Evolutionary conservation across 2,113 vertebrate genomes (phyloP), one percentile per base, ranked within the genome.

Genomic region (Poeciliopsis prolifica): DNA sequence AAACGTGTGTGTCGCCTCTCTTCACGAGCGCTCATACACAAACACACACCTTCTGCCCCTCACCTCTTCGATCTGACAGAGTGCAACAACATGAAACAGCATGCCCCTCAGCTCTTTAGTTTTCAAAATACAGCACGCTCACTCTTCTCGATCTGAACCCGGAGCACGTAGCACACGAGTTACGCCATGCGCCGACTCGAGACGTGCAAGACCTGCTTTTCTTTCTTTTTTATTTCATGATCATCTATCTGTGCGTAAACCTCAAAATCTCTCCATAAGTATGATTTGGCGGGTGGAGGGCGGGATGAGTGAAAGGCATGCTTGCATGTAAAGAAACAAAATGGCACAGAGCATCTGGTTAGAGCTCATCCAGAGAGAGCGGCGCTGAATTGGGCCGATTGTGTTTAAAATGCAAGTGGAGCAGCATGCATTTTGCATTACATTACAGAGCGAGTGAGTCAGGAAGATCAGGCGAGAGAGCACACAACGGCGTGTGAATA

Each of bases 331-430:
- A 83, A 89, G 90, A 87, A 88, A 89, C 86, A 91, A 89, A 58
- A 92, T 83, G 86, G 87, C 85, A 84, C 62, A 80, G 79, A 81
- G 83, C 86, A 89, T 87, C 87, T 89, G 85, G 83, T 87, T 78
- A 51, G 68, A 87, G 69, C 85, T 84, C 86, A 79, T 89, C 68
- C 11, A 30, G 79, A 79, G 86, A 79, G 75, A 70, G 79, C 68
- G 11, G 72, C 68, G 15, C 83, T 76, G 72, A 88, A 87, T 81
- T 78, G 75, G 75, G 79, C 74, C 22, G n/a, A 84, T 84, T 63
- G 73, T 87, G 74, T 91, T 91, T 89, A 89, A 87, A 89, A 90
- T 92, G 89, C 78, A 91, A 85, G 78, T 90, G 86, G 92, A 93
- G 89, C 89, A 89, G 76, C 84, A 87, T 86, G 81, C 86, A 86